Evolutionary conservation across 2,113 vertebrate genomes (phyloP).

Genomic region (Microtus pennsylvanicus): DNA sequence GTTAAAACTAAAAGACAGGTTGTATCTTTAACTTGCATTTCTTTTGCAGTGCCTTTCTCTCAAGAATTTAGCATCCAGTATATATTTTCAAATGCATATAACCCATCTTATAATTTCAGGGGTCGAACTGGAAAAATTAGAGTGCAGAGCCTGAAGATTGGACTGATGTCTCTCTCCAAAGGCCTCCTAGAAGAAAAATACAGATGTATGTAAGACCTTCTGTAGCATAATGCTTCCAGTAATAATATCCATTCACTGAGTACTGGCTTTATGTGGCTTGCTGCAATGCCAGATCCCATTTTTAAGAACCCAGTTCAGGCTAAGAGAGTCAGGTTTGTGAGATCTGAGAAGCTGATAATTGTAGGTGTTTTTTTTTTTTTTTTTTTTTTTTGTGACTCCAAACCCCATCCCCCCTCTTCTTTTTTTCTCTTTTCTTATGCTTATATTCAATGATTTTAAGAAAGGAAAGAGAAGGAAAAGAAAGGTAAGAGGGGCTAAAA

Average conservation of each 20-base stretch:
- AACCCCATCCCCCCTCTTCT: background rate
- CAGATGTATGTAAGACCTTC: constrained; percentile 91
- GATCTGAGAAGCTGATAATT: constrained; percentile 50
- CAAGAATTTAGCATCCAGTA: constrained; percentile 53
- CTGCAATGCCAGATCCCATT: background rate
- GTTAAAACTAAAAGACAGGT: constrained; percentile 60
- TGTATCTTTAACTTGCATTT: background rate
- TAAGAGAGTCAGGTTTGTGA: background rate
- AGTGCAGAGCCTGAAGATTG: constrained; percentile 97
- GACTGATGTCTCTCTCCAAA: constrained; percentile 96
- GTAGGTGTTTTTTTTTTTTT: rapidly evolving
- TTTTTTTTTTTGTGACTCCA: background rate
- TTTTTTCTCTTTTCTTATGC: background rate
- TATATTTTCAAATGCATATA: constrained; percentile 63
- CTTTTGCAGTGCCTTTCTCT: background rate
- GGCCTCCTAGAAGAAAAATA: constrained; percentile 98
- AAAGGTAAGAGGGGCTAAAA: background rate
- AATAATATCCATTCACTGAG: background rate
- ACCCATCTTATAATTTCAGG: constrained; percentile 86
- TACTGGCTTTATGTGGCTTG: background rate
- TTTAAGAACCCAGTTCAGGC: background rate
- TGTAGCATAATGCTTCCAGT: background rate
- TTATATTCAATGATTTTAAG: background rate
- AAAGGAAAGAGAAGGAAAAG: background rate
- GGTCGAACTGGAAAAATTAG: constrained; percentile 97